These are phyloP conservation scores for Enchytraeus crypticus DNA, from an alignment of 2,888 invertebrate genomes.

Conservation along the genomic window DNA sequence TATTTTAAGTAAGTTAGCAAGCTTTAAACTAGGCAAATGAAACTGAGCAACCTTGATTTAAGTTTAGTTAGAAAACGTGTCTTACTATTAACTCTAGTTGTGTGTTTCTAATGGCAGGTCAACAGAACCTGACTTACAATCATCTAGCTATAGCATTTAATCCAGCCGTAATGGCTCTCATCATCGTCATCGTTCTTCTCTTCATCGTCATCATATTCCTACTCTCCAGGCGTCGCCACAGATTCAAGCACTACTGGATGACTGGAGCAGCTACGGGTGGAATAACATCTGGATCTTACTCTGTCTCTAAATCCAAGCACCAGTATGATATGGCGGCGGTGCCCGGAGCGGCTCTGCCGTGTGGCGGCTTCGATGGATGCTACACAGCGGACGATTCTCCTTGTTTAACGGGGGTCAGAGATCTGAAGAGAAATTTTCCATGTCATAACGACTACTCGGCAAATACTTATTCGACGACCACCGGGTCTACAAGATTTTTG, in stretches of 20 bases:
- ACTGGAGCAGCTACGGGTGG: not conserved
- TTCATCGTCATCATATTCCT: not conserved
- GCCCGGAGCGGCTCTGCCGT: not conserved
- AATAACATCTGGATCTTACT: too few relatives aligned
- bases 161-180: not conserved
- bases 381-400: not conserved
- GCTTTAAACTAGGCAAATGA: too few relatives aligned
- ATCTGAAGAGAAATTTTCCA: not conserved
- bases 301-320: too few relatives aligned
- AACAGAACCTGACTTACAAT: too few relatives aligned
- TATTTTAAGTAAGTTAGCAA: too few relatives aligned
- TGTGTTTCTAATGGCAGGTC: too few relatives aligned
- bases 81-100: too few relatives aligned
- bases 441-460: too few relatives aligned
- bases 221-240: slow-evolving; percentile 1
- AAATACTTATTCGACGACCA: too few relatives aligned
- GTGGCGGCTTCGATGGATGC: not conserved
- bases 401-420: not conserved
- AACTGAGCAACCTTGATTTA: too few relatives aligned
- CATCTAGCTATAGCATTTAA: too few relatives aligned
- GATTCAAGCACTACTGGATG: not conserved
- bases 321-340: not conserved
- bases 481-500: not conserved
- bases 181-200: not conserved
- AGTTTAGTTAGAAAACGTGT: too few relatives aligned